Evolutionary conservation across 2,797 vertebrate genomes (phyloP).

Genomic region (Gadopsis marmoratus): DNA sequence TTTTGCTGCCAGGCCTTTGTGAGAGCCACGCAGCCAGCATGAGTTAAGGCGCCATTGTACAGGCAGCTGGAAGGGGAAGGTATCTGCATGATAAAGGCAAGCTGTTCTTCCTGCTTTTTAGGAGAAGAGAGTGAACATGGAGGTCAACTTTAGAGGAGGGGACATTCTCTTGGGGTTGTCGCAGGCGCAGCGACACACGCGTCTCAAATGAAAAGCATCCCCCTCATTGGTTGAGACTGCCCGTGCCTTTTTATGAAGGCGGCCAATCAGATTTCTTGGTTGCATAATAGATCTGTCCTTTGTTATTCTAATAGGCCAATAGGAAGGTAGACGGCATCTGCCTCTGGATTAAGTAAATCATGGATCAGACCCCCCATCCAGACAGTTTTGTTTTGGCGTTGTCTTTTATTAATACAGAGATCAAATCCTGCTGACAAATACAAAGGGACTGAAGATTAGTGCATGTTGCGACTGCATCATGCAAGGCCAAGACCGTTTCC

Average conservation of each 20-base stretch:
- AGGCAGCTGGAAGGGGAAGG: slow-evolving; percentile 82
- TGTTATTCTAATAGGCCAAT: slow-evolving; percentile 74
- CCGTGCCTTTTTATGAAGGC: slow-evolving; percentile 73
- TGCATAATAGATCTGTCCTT: slow-evolving; percentile 75
- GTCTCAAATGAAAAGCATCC: slow-evolving; percentile 54
- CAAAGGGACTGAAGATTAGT: slow-evolving; percentile 3
- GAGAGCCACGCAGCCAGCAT: slow-evolving; percentile 77
- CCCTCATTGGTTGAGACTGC: slow-evolving; percentile 76
- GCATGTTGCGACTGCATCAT: slow-evolving; percentile 23
- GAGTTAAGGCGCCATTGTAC: slow-evolving; percentile 81
- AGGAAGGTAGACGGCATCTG: slow-evolving; percentile 72
- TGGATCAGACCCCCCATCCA: slow-evolving; percentile 48
- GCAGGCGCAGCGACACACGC: slow-evolving; percentile 51
- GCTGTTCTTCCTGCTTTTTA: slow-evolving; percentile 78
- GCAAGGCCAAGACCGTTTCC: slow-evolving; percentile 6
- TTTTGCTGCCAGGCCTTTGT: slow-evolving; percentile 81
- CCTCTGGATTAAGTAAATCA: slow-evolving; percentile 58
- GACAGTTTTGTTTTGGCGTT: slow-evolving; percentile 39
- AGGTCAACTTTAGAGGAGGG: slow-evolving; percentile 74
- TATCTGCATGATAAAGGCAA: slow-evolving; percentile 86
- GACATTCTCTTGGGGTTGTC: slow-evolving; percentile 54
- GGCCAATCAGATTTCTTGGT: slow-evolving; percentile 65
- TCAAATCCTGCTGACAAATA: slow-evolving; percentile 26
- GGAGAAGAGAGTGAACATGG: slow-evolving; percentile 67
- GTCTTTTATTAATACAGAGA: slow-evolving; percentile 23